These are phyloP conservation scores for Pseudococcus longispinus DNA, from an alignment of 2,888 invertebrate genomes.

Conservation along the genomic window DNA sequence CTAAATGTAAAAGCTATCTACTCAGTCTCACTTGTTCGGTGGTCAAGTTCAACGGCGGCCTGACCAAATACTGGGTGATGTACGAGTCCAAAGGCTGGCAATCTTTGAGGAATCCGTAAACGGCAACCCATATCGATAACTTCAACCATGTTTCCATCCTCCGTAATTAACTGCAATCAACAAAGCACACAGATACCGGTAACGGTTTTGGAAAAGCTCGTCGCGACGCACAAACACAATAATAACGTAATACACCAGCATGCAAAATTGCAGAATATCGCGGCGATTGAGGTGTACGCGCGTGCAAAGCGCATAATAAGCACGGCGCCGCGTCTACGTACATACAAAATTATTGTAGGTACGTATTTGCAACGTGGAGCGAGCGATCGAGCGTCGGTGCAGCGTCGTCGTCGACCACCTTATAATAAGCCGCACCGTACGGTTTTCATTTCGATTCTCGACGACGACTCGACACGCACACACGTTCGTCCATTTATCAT, in stretches of 20 bases:
- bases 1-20: neutral
- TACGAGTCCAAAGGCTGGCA: constrained; percentile 85
- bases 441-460: neutral
- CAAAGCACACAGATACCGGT: neutral
- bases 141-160: constrained; percentile 69
- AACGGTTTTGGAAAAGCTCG: neutral
- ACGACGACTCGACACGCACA: neutral
- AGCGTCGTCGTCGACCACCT: neutral
- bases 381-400: neutral
- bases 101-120: constrained; percentile 83
- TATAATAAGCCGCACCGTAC: neutral
- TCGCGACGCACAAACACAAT: neutral
- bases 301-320: neutral
- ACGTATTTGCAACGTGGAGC: neutral
- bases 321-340: neutral
- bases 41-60: constrained; percentile 79
- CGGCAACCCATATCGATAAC: constrained; percentile 75
- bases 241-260: neutral
- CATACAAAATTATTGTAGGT: neutral
- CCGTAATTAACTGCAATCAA: constrained; percentile 44
- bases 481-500: constrained; percentile 37
- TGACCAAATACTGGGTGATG: constrained; percentile 78
- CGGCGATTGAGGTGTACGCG: neutral
- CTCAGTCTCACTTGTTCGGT: constrained; percentile 68
- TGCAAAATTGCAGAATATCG: neutral